Conservation (phyloP, 2,113 vertebrate species). For the Periophthalmus modestus region DNA sequence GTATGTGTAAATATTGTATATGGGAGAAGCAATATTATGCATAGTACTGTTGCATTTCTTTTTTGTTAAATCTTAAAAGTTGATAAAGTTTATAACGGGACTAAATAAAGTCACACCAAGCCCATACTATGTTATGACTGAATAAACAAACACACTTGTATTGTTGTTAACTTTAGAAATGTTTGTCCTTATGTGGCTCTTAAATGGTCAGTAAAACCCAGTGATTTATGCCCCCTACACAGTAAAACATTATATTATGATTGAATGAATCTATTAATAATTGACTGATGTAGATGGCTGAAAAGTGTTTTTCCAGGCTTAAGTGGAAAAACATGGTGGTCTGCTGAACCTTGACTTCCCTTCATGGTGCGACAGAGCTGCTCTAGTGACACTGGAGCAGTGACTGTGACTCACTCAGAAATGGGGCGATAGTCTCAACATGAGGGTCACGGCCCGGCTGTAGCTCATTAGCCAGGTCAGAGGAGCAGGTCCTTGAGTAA, state of each 20-base stretch:
- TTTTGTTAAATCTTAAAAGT: neutral
- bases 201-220: neutral
- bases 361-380: constrained; percentile 7
- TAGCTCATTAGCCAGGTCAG: constrained; percentile 64
- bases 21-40: too few relatives aligned
- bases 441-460: constrained; percentile 50
- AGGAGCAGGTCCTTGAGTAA: constrained; percentile 39
- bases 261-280: constrained; percentile 20
- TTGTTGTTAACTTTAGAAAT: neutral
- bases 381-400: constrained; percentile 25
- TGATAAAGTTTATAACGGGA: too few relatives aligned
- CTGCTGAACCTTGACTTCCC: constrained; percentile 42
- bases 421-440: constrained; percentile 41
- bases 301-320: constrained; percentile 23
- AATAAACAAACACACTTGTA: neutral
- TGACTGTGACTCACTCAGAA: constrained; percentile 23
- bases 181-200: neutral
- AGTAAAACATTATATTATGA: neutral
- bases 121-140: too few relatives aligned
- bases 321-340: constrained; percentile 33
- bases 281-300: constrained; percentile 19
- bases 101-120: too few relatives aligned
- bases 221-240: neutral
- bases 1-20: neutral
- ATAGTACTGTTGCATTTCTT: neutral